phyloP scores from a whole-genome alignment of 2,888 invertebrate species.

The Brachyptera risi region DNA sequence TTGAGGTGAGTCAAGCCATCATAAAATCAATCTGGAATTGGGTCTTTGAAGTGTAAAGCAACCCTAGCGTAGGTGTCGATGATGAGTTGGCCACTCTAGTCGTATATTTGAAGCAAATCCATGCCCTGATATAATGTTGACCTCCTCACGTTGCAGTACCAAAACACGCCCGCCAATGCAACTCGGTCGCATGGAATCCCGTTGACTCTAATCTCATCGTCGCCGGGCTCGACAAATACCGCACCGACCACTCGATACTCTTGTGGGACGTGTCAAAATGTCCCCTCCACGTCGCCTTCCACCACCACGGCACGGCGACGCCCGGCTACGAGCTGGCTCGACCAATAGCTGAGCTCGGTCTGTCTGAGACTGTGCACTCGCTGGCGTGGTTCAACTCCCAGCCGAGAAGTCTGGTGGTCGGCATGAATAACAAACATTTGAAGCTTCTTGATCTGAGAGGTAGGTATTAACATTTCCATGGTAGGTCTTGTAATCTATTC shows the following conservation, averaged over 20 bases:
- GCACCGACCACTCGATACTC: conserved; percentile 82
- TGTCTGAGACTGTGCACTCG: conserved; percentile 79
- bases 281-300: conserved; percentile 40
- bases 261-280: conserved; percentile 78
- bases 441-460: conserved; percentile 88
- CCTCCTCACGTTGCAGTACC: conserved; percentile 57
- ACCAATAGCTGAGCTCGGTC: conserved; percentile 71
- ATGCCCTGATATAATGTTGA: too few species aligned
- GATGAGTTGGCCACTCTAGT: too few species aligned
- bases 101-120: too few species aligned
- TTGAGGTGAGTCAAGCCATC: too few species aligned
- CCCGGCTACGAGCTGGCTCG: conserved; percentile 51
- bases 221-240: conserved; percentile 83
- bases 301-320: conserved; percentile 39
- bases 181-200: conserved; percentile 84
- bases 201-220: conserved; percentile 76
- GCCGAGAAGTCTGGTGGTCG: conserved; percentile 74
- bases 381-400: conserved; percentile 77
- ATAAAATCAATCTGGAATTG: too few species aligned
- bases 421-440: conserved; percentile 84
- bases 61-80: too few species aligned
- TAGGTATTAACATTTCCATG: too few species aligned
- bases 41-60: too few species aligned
- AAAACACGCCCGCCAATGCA: conserved; percentile 79
- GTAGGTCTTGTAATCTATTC: too few species aligned